Evolutionary conservation across 2,797 vertebrate genomes (phyloP), one percentile per base, ranked within the genome.

Genomic region (Coluber constrictor): DNA sequence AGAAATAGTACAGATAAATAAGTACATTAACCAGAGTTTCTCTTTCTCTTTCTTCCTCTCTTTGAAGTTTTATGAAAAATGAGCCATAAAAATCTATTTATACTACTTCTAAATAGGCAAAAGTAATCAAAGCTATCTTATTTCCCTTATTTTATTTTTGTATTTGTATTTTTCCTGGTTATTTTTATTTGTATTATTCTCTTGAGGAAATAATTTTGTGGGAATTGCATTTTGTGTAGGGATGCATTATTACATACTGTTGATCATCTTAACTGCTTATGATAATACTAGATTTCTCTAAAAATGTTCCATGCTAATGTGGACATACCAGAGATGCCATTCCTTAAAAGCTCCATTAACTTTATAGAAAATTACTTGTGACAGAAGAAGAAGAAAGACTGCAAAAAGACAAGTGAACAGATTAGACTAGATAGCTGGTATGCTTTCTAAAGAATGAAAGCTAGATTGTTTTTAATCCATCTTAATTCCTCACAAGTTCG

Each of bases 321-420:
- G 94, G 95, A 96, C 96, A 92, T 97, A 94, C 96, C 96, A 91
- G 91, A 95, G 92, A 96, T 97, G 92, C 96, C 96, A 95, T 96
- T 96, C 94, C n/a, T 93, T 60, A 95, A 94, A 95, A 94, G 83
- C 86, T 95, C 27, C 63, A 93, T 95, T 94, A 95, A 79, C 94
- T 96, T 95, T 87, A 63, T 93, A 94, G 92, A 90, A 93, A 92
- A 95, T 93, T 94, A 93, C 88, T 96, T 93, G 91, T 87, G 87
- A 87, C 56, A 90, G 91, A 95, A 94, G 83, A 94, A 95, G 95
- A 87, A 92, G 37, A 25, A 92, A 93, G 91, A 88, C 70, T 61
- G 94, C 91, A 93, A 91, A 92, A 96, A 57, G 87, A 94, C 47
- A 91, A 94, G 90, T 89, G 90, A 95, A 87, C 90, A 94, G 61